Evolutionary conservation across 2,113 vertebrate genomes (phyloP).

Genomic region (Pica pica): DNA sequence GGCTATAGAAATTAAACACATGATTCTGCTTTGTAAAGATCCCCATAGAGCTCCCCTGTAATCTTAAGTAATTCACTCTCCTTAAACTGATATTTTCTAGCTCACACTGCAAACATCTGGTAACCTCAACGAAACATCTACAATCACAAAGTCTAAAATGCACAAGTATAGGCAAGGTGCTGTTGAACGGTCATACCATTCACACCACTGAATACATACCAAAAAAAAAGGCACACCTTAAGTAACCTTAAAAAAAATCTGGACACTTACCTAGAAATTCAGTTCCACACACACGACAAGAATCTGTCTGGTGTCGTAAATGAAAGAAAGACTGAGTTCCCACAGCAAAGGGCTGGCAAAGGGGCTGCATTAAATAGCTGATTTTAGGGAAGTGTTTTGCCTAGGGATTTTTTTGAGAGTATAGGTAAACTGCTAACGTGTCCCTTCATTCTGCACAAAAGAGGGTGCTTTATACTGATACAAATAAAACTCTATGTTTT

Average conservation of each 20-base stretch:
- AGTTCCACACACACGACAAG: neutral
- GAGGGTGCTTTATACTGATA: neutral
- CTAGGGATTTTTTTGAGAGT: slow-evolving; percentile 68
- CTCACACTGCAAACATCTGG: neutral
- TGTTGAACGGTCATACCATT: neutral
- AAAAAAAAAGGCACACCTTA: neutral
- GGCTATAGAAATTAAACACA: neutral
- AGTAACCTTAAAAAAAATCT: neutral
- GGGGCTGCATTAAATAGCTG: slow-evolving; percentile 70
- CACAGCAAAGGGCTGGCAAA: slow-evolving; percentile 42
- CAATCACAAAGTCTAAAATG: neutral
- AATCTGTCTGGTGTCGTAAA: neutral
- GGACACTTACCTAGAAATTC: slow-evolving; percentile 63
- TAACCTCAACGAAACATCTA: neutral
- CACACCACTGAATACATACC: neutral
- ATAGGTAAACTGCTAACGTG: slow-evolving; percentile 55
- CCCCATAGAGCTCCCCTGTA: neutral
- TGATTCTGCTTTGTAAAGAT: neutral
- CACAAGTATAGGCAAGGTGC: neutral
- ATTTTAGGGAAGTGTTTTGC: slow-evolving; percentile 76
- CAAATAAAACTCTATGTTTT: neutral
- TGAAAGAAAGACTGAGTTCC: slow-evolving; percentile 16
- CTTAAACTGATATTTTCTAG: neutral
- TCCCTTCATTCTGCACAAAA: neutral
- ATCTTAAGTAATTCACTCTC: neutral